Base-by-base conservation (phyloP, 2,888 invertebrate genomes). In the Drosophila maculinotata region DNA sequence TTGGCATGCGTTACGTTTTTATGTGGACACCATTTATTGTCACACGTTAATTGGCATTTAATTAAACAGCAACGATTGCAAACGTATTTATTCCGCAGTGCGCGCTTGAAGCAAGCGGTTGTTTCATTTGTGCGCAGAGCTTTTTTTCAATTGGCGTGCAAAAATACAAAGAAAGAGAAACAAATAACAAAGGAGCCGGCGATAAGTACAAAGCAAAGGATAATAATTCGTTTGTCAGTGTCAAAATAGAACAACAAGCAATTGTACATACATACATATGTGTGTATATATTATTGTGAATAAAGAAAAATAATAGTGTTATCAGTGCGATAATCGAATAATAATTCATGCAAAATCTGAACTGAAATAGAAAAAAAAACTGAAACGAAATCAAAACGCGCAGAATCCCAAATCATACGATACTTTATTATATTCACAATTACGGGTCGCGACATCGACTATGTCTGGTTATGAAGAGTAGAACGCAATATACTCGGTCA, bases 21-120 rank as follows among this genome's bases (percentile, higher is more conserved):
- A n/a, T n/a, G n/a, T n/a, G n/a, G n/a, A n/a, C n/a, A n/a, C n/a
- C n/a, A n/a, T n/a, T n/a, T n/a, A n/a, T n/a, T n/a, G n/a, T n/a
- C n/a, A n/a, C n/a, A n/a, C 78, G 88, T 88, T 88, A 84, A 84
- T 84, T 88, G 88, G 53, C 81, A 80, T 88, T 88, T 87, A 88
- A 84, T 84, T 88, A 83, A 84, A 69, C 62, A 67, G 41, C 62
- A 67, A 65, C 86, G 63, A 66, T 69, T 63, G 69, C 65, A 60
- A 65, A 57, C 36, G 58, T 60, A 59, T 49, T 88, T 86, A 83
- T 83, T 83, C 69, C 65, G 75, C 67, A 65, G 72, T 66, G 59
- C 52, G 45, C 69, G 77, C 67, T 88, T 54, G 69, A 69, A 14
- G 38, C 48, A 72, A 69, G 51, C 57, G 62, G 87, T 71, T 64